These are phyloP conservation scores for Falco naumanni DNA, from an alignment of 2,797 vertebrate species.

Conservation along the genomic window DNA sequence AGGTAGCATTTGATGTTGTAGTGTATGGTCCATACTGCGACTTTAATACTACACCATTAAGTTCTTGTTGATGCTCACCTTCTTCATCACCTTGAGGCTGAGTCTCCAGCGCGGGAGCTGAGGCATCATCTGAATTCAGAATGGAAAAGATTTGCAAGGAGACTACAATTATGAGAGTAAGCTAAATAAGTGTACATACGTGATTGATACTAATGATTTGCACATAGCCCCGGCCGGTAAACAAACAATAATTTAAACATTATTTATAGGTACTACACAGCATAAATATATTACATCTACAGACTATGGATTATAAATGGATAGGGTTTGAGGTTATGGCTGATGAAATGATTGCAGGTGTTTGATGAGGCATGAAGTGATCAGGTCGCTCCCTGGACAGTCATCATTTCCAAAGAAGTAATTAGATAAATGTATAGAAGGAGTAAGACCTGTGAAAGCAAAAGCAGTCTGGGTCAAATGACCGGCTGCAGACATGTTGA, in stretches of 20 bases:
- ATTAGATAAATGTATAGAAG: not conserved
- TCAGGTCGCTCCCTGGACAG: not conserved
- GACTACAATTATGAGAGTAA: slow-evolving; percentile 96
- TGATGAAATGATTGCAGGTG: not conserved
- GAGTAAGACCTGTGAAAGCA: not conserved
- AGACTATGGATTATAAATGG: not conserved
- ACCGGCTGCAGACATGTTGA: not conserved
- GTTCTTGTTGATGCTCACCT: slow-evolving; percentile 81
- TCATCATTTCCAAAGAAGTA: not conserved
- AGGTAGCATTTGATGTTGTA: not conserved
- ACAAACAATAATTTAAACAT: not conserved
- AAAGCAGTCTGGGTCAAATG: not conserved
- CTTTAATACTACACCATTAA: not conserved
- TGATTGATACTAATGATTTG: slow-evolving; percentile 76
- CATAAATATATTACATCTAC: not conserved
- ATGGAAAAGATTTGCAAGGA: slow-evolving; percentile 99
- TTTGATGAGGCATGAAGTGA: not conserved
- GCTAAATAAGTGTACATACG: slow-evolving; percentile 80
- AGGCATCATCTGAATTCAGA: slow-evolving; percentile 97
- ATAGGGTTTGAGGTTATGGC: not conserved
- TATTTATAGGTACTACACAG: not conserved
- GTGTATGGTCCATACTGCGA: not conserved
- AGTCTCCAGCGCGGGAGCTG: slow-evolving; percentile 86
- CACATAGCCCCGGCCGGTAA: slow-evolving; percentile 82
- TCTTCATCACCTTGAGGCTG: slow-evolving; percentile 91